phyloP scores from a whole-genome alignment of 92 coral and sea anemone species.

The Phenganax stokvisi region DNA sequence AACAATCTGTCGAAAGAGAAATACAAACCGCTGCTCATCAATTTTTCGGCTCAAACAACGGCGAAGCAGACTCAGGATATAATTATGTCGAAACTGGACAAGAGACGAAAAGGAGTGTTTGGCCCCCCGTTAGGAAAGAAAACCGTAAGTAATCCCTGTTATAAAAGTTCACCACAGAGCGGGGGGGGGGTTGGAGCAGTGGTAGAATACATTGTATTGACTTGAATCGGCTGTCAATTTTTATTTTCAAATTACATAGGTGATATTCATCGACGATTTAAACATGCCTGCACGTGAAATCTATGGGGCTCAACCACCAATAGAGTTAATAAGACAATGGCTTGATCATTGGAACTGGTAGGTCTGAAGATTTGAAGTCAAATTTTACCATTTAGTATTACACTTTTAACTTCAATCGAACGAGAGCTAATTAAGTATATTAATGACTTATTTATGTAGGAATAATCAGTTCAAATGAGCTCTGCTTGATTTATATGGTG shows the following conservation, averaged over 20 bases:
- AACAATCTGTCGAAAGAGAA: slow-evolving; percentile 74
- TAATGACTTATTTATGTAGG: no score
- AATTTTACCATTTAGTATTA: not conserved
- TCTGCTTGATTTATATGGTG: not conserved
- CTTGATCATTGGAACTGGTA: slow-evolving; percentile 99
- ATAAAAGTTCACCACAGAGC: no score
- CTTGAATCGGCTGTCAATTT: no score
- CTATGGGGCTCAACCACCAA: slow-evolving; percentile 99
- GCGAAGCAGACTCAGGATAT: slow-evolving; percentile 99
- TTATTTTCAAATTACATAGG: slow-evolving; percentile 40
- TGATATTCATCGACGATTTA: slow-evolving; percentile 92
- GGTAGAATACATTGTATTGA: no score
- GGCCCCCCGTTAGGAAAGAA: slow-evolving; percentile 99
- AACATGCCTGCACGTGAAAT: slow-evolving; percentile 99
- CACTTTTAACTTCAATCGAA: not conserved
- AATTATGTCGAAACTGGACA: slow-evolving; percentile 99
- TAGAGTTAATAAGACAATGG: slow-evolving; percentile 95
- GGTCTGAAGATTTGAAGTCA: not conserved
- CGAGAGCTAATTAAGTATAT: no score
- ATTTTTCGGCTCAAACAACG: slow-evolving; percentile 98
- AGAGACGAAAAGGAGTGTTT: slow-evolving; percentile 91
- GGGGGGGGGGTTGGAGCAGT: no score
- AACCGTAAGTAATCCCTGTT: slow-evolving; percentile 55
- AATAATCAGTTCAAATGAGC: no score
- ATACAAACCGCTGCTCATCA: slow-evolving; percentile 90